Evolutionary conservation across 2,888 invertebrate species (phyloP), one percentile per base, ranked within the genome.

Genomic region (Drosophila mercatorum): DNA sequence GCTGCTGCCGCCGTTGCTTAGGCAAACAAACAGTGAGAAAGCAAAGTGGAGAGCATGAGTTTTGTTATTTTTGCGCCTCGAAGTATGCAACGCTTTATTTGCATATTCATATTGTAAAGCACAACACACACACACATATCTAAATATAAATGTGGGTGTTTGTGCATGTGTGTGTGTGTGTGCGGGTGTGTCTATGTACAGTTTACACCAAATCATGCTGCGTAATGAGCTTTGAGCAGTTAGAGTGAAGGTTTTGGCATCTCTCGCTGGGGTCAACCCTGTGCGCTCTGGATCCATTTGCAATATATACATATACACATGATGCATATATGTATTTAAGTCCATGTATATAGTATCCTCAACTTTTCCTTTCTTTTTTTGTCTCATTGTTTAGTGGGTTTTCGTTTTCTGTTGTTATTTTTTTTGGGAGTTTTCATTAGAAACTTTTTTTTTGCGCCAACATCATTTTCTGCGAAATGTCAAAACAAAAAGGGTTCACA

Each of bases 401-500:
- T 51, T 65, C 60, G 22, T 14, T 34, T 61, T 12, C n/a, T 31
- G 8, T 22, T 28, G 34, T 43, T 5, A 34, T 47, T 17, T 55
- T 66, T 73, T 79, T 83, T 83, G 75, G 65, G 82, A 75, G 77
- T 76, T 85, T 89, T 81, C 86, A 85, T 88, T 88, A 79, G 86
- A 84, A 84, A 85, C 82, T 84, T 86, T 88, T 81, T 81, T 49
- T 51, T 49, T 51, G 31, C 17, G 84, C 81, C 87, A 83, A 77
- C 80, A 80, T 86, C 68, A 83, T 86, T 80, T 77, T 79, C 60
- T 63, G 74, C 65, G 51, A 74, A 81, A 81, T 72, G 83, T 73
- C 73, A 86, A 83, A 86, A 78, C 78, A 89, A 87, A 87, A 84
- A 89, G 83, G 90, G 88, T 76, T 89, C 62, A 43, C 52, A 46